These are phyloP conservation scores for Trachelus iudaicus DNA, from an alignment of 2,888 invertebrate genomes.

Conservation along the genomic window DNA sequence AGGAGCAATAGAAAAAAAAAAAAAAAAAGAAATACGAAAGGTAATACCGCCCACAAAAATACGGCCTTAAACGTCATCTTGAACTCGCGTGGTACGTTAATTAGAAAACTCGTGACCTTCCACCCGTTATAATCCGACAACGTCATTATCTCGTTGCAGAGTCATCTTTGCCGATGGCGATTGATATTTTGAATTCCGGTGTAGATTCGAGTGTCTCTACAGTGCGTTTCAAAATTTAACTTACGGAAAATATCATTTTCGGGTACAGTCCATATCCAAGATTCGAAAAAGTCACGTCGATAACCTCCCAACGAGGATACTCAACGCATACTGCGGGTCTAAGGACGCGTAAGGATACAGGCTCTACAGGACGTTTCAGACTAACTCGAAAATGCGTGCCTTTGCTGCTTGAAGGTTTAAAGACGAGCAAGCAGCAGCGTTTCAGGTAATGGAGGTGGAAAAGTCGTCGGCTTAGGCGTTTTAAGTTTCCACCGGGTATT, in stretches of 20 bases:
- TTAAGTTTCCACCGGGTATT: slow-evolving; percentile 60
- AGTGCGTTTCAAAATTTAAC: neutral
- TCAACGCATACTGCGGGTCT: too few relatives aligned
- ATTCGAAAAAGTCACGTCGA: neutral
- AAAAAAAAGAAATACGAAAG: slow-evolving; percentile 19
- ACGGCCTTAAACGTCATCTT: neutral
- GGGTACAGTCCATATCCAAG: neutral
- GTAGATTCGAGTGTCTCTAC: neutral
- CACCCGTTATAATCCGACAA: neutral
- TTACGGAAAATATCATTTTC: neutral
- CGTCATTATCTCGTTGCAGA: neutral
- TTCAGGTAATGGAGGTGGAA: slow-evolving; percentile 45
- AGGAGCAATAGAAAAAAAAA: slow-evolving; percentile 14
- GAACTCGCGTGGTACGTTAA: neutral
- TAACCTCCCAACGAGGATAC: too few relatives aligned
- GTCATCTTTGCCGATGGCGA: neutral
- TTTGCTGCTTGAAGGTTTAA: neutral
- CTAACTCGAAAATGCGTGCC: neutral
- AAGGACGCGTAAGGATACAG: neutral
- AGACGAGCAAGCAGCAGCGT: neutral
- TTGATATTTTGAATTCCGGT: neutral
- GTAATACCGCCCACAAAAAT: neutral
- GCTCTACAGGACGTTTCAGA: neutral
- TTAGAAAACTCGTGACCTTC: neutral
- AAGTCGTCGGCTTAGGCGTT: slow-evolving; percentile 62